Base-by-base conservation (phyloP, 2,888 invertebrate species). In the Synanthedon myopaeformis region DNA sequence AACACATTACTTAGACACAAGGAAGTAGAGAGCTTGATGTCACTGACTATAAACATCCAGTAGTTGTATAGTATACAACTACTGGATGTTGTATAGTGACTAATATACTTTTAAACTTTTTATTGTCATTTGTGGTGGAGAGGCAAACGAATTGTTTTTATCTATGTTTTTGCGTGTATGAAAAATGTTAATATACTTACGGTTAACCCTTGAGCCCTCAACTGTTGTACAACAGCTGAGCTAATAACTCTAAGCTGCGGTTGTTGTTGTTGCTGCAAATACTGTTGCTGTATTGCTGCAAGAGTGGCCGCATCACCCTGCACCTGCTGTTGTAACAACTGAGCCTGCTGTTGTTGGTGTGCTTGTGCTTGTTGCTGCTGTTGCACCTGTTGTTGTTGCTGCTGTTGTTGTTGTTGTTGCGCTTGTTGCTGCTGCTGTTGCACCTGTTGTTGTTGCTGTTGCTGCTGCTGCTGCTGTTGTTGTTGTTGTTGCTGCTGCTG, bases 201-300 rank as follows among this genome's bases (percentile, higher is more conserved):
- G 48, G 86, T 77, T 55, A 89, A 71, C 11, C 89, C 89, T 60
- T 89, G 89, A 2, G 89, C 89, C 59, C 89, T 78, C 56, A 91
- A 79, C 68, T 91, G 91, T 56, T 89, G 90, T 49, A 90, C 85
- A 49, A 89, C 87, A 52, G 89, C 89, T 13, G 88, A 82, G 74
- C 90, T 91, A 59, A 90, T 89, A 59, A 90, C 89, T 63, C 90
- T 81, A 53, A 89, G 69, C 59, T 90, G 90, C 23, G 90, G 90
- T 56, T 89, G 89, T 51, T 82, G 83, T 51, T 85, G 89, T 57
- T 88, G 88, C 55, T 86, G 87, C 60, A 85, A 54, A 51, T 88
- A 83, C 59, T 86, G 85, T 63, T 85, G 84, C 60, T 87, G 88
- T 59, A 89, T 72, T n/a, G 86, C 86, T 0, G 85, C 86, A 51